These are phyloP conservation scores for Eurystomus gularis DNA, from an alignment of 2,113 vertebrate genomes.

Conservation along the genomic window DNA sequence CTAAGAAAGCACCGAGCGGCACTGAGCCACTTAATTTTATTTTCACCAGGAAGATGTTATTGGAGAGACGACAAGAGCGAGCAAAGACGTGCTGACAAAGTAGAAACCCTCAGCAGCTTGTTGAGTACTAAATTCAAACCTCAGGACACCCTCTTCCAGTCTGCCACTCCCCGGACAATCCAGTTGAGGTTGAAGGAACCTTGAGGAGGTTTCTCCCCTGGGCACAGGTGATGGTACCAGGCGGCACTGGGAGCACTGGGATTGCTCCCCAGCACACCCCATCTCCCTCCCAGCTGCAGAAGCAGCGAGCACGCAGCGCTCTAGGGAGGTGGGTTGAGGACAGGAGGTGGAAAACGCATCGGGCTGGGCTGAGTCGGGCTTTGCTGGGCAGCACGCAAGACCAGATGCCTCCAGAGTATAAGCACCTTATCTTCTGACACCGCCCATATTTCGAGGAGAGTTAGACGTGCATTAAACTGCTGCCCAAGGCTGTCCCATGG, in stretches of 20 bases:
- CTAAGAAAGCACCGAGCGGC: neutral
- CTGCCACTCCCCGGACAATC: neutral
- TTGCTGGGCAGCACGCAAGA: neutral
- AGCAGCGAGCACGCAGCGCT: neutral
- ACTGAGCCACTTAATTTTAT: neutral
- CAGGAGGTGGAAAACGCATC: neutral
- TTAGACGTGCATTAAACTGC: neutral
- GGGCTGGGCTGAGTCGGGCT: neutral
- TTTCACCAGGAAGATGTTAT: neutral
- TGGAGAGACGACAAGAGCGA: neutral
- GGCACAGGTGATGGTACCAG: neutral
- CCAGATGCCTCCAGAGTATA: neutral
- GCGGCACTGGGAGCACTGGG: neutral
- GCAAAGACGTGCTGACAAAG: neutral
- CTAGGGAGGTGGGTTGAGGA: neutral
- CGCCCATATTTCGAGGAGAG: neutral
- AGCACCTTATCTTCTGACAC: neutral
- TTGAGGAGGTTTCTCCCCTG: neutral
- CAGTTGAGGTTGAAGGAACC: neutral
- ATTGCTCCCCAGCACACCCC: neutral
- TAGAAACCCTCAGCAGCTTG: neutral
- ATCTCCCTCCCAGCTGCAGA: neutral
- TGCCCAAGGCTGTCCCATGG: neutral
- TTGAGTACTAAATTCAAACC: neutral
- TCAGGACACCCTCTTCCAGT: neutral